phyloP scores from a whole-genome alignment of 2,797 vertebrate genomes.

The Protosalanx chinensis region DNA sequence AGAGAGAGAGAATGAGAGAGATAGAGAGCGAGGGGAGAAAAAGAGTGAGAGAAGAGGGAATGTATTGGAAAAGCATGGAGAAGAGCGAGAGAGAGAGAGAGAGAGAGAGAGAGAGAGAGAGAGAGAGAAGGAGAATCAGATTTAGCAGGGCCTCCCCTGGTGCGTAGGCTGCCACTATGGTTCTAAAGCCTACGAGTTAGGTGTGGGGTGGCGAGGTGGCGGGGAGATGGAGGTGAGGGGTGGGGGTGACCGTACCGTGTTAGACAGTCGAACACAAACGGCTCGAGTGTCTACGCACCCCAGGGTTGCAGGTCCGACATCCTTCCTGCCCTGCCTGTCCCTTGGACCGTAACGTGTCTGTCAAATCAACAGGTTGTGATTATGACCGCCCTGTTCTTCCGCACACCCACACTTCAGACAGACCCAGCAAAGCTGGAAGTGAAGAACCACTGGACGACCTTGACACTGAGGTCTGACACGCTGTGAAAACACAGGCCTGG shows the following conservation, averaged over 20 bases:
- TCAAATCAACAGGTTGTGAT: too few relatives aligned
- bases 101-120: background rate
- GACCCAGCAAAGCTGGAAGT: background rate
- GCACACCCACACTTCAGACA: background rate
- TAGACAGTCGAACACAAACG: background rate
- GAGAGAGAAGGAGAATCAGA: background rate
- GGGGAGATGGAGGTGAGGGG: background rate
- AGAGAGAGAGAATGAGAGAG: too few relatives aligned
- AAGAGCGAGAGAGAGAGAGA: too few relatives aligned
- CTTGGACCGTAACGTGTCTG: too few relatives aligned
- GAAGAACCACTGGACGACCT: conserved; percentile 29
- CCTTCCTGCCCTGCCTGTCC: too few relatives aligned
- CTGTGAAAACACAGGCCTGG: conserved; percentile 45
- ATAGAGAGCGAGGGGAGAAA: too few relatives aligned
- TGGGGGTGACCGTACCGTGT: conserved; percentile 33
- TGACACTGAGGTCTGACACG: conserved; percentile 55
- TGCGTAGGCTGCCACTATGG: conserved; percentile 50
- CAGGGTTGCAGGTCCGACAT: too few relatives aligned
- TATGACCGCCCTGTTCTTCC: too few relatives aligned
- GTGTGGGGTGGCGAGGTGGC: conserved; percentile 8
- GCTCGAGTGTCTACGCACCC: too few relatives aligned
- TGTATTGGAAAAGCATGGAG: too few relatives aligned
- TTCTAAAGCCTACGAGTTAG: conserved; percentile 1
- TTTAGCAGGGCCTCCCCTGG: background rate
- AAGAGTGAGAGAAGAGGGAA: too few relatives aligned